phyloP scores from a whole-genome alignment of 2,888 invertebrate species.

The Drosophila colorata region DNA sequence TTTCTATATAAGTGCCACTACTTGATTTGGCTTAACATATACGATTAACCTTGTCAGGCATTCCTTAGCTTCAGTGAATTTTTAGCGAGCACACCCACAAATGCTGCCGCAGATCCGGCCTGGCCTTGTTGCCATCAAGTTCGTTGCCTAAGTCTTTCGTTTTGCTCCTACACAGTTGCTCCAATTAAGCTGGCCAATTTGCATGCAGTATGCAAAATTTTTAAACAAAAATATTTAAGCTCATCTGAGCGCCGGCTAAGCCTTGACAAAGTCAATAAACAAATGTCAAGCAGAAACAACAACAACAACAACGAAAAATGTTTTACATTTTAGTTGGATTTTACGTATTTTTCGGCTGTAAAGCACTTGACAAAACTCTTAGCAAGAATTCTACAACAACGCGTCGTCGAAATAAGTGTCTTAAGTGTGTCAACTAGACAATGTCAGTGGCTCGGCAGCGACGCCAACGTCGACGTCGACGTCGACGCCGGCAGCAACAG shows the following conservation, averaged over 20 bases:
- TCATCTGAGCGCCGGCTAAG: slow-evolving; percentile 33
- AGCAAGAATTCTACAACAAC: slow-evolving; percentile 65
- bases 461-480: slow-evolving; percentile 18
- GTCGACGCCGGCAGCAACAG: slow-evolving; percentile 24
- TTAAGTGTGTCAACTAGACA: slow-evolving; percentile 81
- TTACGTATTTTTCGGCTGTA: slow-evolving; percentile 45
- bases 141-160: slow-evolving; percentile 74
- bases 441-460: slow-evolving; percentile 66
- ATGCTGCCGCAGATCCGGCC: slow-evolving; percentile 9
- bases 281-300: slow-evolving; percentile 47
- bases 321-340: slow-evolving; percentile 11
- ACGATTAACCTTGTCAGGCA: slow-evolving; percentile 28
- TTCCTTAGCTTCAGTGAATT: slow-evolving; percentile 19
- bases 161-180: slow-evolving; percentile 53
- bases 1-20: not conserved
- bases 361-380: slow-evolving; percentile 58
- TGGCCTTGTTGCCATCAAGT: slow-evolving; percentile 61
- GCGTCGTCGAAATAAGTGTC: slow-evolving; percentile 65
- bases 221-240: slow-evolving; percentile 4
- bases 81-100: slow-evolving; percentile 24
- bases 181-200: slow-evolving; percentile 36
- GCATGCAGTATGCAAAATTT: slow-evolving; percentile 1
- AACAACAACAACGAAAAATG: slow-evolving; percentile 4
- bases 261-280: slow-evolving; percentile 57
- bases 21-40: not conserved